These are phyloP conservation scores for Alectoris magna DNA, from an alignment of 2,797 vertebrate species.

Conservation along the genomic window DNA sequence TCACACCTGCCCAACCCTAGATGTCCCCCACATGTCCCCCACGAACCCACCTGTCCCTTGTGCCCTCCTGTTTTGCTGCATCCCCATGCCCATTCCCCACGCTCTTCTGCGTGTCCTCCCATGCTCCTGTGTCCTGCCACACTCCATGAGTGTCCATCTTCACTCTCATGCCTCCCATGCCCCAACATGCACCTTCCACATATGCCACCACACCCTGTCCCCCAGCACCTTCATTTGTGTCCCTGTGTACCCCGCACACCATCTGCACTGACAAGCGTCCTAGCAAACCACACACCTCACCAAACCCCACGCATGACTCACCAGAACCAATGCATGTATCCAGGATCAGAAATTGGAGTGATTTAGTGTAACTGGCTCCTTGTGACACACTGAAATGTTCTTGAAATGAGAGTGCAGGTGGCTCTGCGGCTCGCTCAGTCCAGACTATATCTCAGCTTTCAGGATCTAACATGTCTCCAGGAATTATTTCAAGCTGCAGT, in stretches of 20 bases:
- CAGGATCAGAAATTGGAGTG: not conserved
- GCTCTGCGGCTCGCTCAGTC: not conserved
- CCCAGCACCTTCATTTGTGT: too few relatives aligned
- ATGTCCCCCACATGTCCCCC: too few relatives aligned
- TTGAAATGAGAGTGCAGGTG: not conserved
- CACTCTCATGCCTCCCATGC: not conserved
- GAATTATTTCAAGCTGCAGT: slow-evolving; percentile 47
- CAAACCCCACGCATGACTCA: not conserved
- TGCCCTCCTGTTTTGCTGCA: not conserved
- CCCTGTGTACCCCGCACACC: not conserved
- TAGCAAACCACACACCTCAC: not conserved
- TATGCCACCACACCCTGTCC: not conserved
- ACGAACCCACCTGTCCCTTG: too few relatives aligned
- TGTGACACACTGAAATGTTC: fast-evolving
- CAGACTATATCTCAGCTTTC: slow-evolving; percentile 26
- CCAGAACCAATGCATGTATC: not conserved
- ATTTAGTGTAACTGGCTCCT: slow-evolving; percentile 6
- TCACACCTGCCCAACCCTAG: not conserved
- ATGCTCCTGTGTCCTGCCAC: not conserved
- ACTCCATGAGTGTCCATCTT: fast-evolving
- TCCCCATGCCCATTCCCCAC: not conserved
- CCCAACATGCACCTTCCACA: not conserved
- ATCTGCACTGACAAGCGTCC: not conserved
- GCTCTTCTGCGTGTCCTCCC: not conserved
- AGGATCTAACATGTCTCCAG: not conserved